phyloP scores from a whole-genome alignment of 2,888 invertebrate genomes.

The Ferdinandea cuprea region DNA sequence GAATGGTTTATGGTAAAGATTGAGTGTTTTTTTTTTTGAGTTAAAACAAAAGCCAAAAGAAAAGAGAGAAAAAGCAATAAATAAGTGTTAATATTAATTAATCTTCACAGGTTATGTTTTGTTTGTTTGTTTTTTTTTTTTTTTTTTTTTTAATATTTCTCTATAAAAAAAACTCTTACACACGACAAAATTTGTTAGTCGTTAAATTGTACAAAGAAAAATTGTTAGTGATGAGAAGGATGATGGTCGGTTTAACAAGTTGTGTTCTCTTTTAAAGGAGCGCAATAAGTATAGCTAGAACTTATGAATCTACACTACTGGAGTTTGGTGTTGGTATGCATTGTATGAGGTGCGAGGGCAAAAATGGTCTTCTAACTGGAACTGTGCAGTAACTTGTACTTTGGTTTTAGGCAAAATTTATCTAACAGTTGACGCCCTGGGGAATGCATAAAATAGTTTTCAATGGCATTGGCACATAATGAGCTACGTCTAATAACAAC shows the following conservation, averaged over 20 bases:
- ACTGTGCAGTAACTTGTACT: too few species aligned
- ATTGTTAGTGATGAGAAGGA: conserved; percentile 29
- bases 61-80: conserved; percentile 75
- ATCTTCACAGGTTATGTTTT: conserved; percentile 54
- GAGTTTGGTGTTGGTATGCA: neutral
- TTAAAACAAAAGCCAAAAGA: conserved; percentile 77
- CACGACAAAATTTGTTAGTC: conserved; percentile 36
- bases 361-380: too few species aligned
- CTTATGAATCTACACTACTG: neutral
- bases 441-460: too few species aligned
- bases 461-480: too few species aligned
- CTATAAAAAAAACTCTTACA: neutral
- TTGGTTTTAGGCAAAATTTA: too few species aligned
- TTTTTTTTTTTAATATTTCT: conserved; percentile 14
- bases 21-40: conserved; percentile 74
- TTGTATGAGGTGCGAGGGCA: too few species aligned
- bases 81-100: conserved; percentile 70
- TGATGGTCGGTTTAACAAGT: conserved; percentile 12
- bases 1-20: conserved; percentile 68
- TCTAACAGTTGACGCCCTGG: too few species aligned
- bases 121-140: conserved; percentile 23
- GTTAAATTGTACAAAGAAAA: conserved; percentile 30
- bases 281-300: neutral
- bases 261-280: neutral
- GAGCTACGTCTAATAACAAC: too few species aligned